Base-by-base conservation (phyloP, 2,113 vertebrate genomes). In the Sturnus vulgaris region DNA sequence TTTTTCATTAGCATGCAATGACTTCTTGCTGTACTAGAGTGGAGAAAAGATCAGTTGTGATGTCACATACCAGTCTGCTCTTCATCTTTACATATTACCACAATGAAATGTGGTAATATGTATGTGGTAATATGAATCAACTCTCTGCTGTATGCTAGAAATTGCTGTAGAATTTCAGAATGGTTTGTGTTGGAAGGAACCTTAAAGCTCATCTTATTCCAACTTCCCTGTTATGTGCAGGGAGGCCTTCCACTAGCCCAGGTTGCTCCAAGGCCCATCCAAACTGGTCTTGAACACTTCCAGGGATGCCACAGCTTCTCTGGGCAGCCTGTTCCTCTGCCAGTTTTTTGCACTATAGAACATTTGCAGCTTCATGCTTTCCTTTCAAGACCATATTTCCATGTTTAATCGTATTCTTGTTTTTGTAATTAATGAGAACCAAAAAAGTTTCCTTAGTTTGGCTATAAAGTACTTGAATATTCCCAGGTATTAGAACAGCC, bases 401-500 rank as follows among this genome's bases (percentile, higher is more conserved):
- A 37, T 1, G 0, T 76, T 40, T 72, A 88, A 37, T 50, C 4
- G 1, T 42, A 6, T 18, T 14, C 5, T 2, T 65, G 11, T 17
- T 47, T 73, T 79, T 76, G 16, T 35, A 46, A 21, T 44, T 53
- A 18, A 33, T 59, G 40, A 53, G 50, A 84, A 80, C 9, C 2
- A 6, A 10, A 12, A 9, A 40, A n/a, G 23, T 3, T 49, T 30
- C 16, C 21, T 37, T 77, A 27, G 24, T 85, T 81, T 68, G 61
- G 18, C 81, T 91, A 28, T 71, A 91, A 78, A 5, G 28, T 44
- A 1, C 65, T 40, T 42, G 2, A 5, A 21, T 88, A 17, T 76
- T 90, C 37, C 11, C 95, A 99, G 99, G 99, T 98, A 99, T 99
- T 95, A 98, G 99, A 93, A 98, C 98, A 22, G 97, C 98, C 31